phyloP scores from a whole-genome alignment of 2,797 vertebrate genomes.

The Mionectes olivaceus region DNA sequence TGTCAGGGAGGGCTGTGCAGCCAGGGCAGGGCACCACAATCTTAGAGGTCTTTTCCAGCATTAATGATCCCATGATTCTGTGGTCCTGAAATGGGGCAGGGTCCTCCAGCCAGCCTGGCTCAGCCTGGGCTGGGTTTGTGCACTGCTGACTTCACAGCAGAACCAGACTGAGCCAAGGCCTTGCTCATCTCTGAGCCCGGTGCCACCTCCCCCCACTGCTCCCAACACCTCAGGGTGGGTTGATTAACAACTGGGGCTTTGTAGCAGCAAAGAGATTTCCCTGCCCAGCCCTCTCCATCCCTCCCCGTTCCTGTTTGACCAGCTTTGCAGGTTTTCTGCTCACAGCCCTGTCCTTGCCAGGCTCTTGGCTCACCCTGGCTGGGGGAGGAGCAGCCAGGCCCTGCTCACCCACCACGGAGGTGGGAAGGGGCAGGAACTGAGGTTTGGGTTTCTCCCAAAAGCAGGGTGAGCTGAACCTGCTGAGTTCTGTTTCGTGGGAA shows the following conservation, averaged over 20 bases:
- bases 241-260: neutral
- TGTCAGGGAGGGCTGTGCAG: neutral
- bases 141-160: neutral
- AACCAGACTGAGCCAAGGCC: accelerated
- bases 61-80: neutral
- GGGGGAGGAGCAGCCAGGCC: neutral
- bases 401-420: neutral
- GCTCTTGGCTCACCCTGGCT: neutral
- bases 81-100: neutral
- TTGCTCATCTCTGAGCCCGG: neutral
- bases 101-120: neutral
- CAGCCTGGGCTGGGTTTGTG: neutral
- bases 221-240: neutral
- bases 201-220: neutral
- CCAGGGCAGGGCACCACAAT: neutral
- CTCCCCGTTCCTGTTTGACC: neutral
- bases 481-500: neutral
- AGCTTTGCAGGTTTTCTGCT: constrained; percentile 32
- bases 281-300: neutral
- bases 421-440: neutral
- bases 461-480: neutral
- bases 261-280: neutral
- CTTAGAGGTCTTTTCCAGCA: neutral
- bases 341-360: neutral
- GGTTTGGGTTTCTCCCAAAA: neutral